Base-by-base conservation (phyloP, 2,113 vertebrate species). In the Anhinga anhinga region DNA sequence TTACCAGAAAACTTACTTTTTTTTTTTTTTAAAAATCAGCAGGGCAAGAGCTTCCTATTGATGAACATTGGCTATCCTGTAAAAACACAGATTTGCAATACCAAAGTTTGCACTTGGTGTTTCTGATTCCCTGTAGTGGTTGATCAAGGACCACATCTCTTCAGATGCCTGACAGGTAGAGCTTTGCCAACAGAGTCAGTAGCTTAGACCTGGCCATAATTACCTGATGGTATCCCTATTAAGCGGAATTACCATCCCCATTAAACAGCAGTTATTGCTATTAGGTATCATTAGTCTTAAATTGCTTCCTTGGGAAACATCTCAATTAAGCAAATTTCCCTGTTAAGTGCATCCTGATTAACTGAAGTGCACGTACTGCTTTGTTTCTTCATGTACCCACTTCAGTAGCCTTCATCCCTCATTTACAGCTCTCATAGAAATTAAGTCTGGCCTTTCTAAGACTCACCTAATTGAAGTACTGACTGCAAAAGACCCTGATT, bases 231-330 rank as follows among this genome's bases (percentile, higher is more conserved):
- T 91, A 82, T 87, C 86, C 86, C 86, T 80, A 96, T 97, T 96
- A 97, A 88, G 66, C 3, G 3, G 91, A 95, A 96, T 95, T 97
- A 82, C 84, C 74, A 91, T 85, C 20, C 86, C 81, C 77, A 95
- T 97, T 97, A 97, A 97, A 91, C 91, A 94, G 88, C 66, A 91
- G 91, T 95, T 94, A 95, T 91, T 94, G 83, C 82, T 87, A 95
- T 95, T 95, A 95, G 86, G 84, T 95, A 50, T 95, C 94, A 96
- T 97, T 95, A 96, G 83, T 78, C 77, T 95, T 96, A 91, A 87
- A 94, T 94, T 95, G n/a, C 86, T 96, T 97, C 88, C 94, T 95
- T 96, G 93, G 95, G 96, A 95, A 94, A 82, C 81, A 94, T 96
- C 86, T 95, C 86, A 96, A 90, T 96, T 96, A 95, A 93, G 81